Percentiles rank a stretch among this genome's conserved stretches.
These are phyloP conservation scores for Cacoxenus indagator DNA, from an alignment of 2,888 invertebrate species.

Conservation along the genomic window DNA sequence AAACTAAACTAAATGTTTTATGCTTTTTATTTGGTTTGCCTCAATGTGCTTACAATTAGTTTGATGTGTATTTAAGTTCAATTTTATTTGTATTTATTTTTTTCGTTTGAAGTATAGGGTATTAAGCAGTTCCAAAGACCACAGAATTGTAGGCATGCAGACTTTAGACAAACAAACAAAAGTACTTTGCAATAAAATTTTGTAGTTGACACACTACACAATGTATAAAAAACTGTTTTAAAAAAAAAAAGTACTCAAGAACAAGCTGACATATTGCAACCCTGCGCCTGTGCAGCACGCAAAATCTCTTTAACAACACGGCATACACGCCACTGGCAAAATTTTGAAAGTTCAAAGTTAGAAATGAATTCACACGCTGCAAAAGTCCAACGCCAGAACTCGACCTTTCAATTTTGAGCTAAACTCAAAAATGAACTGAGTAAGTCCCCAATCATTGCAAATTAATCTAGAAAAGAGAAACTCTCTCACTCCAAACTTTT, in stretches of 20 bases:
- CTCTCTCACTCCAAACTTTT: slow-evolving; percentile 38
- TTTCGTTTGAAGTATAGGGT: slow-evolving; percentile 21
- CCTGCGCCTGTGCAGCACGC: slow-evolving; percentile 36
- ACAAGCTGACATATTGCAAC: slow-evolving; percentile 13
- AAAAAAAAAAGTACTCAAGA: slow-evolving; percentile 24
- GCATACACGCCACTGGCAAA: slow-evolving; percentile 8
- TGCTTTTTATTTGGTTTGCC: slow-evolving; percentile 21
- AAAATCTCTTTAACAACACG: not conserved
- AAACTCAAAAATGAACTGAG: slow-evolving; percentile 26
- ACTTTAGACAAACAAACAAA: not conserved
- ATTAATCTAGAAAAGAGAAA: slow-evolving; percentile 26
- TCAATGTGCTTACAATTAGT: slow-evolving; percentile 19
- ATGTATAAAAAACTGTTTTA: slow-evolving; percentile 10
- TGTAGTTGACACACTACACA: slow-evolving; percentile 37
- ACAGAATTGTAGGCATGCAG: slow-evolving; percentile 10
- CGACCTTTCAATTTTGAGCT: slow-evolving; percentile 29
- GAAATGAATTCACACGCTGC: slow-evolving; percentile 8
- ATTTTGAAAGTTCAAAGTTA: not conserved
- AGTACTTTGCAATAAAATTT: slow-evolving; percentile 19
- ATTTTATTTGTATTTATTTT: slow-evolving; percentile 34
- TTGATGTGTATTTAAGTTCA: not conserved
- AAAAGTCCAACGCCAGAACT: not conserved
- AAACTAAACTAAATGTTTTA: slow-evolving; percentile 20
- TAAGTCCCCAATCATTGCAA: not conserved
- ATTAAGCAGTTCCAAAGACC: not conserved